These are phyloP conservation scores for Chrysocyon brachyurus DNA, from an alignment of 2,797 vertebrate genomes.

Conservation along the genomic window DNA sequence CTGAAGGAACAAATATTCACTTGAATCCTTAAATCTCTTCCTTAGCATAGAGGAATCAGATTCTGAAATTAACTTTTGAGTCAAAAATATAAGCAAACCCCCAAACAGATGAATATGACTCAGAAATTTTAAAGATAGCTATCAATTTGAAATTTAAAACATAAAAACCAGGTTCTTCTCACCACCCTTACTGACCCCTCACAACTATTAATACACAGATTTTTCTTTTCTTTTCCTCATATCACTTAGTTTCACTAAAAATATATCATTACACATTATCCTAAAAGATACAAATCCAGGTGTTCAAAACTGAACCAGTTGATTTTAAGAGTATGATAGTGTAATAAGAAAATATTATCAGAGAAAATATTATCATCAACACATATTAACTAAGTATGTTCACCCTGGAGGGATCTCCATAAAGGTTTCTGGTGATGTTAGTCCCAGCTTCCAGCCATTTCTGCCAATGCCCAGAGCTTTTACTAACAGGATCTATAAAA, in stretches of 20 bases:
- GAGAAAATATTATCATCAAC: neutral
- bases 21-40: neutral
- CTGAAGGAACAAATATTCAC: neutral
- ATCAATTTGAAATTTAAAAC: conserved; percentile 35
- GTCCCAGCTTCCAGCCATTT: neutral
- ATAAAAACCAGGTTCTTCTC: neutral
- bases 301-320: neutral
- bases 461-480: neutral
- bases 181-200: neutral
- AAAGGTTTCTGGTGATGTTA: neutral
- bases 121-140: neutral
- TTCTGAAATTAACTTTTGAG: conserved; percentile 17
- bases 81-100: neutral
- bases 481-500: neutral
- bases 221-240: conserved; percentile 25
- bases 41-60: neutral
- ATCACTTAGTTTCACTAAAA: conserved; percentile 25
- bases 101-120: conserved; percentile 25
- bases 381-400: neutral
- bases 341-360: neutral
- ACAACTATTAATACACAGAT: neutral
- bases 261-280: neutral
- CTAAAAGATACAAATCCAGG: neutral
- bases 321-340: neutral
- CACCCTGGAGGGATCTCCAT: neutral